Conservation (phyloP, 2,113 vertebrate genomes). For the Chelonoidis abingdonii region DNA sequence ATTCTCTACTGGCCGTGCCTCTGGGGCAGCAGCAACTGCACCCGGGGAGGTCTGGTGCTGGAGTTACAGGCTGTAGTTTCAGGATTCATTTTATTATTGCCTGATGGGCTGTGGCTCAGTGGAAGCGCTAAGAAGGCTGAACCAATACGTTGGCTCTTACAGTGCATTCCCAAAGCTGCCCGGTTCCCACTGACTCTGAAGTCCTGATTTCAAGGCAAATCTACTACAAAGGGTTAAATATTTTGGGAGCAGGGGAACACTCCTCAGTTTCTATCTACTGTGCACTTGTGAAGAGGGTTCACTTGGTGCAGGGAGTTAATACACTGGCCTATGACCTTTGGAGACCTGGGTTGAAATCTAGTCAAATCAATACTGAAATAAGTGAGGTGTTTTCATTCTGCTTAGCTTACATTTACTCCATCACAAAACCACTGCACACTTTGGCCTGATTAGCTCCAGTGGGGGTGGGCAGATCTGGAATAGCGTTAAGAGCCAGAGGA, state of each 20-base stretch:
- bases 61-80: not conserved
- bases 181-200: not conserved
- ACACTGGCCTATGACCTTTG: not conserved
- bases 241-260: fast-evolving
- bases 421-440: not conserved
- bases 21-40: fast-evolving
- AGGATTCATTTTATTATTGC: not conserved
- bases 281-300: not conserved
- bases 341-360: fast-evolving
- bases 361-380: not conserved
- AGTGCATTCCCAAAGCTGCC: not conserved
- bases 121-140: no score
- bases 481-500: not conserved
- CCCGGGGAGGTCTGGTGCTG: not conserved
- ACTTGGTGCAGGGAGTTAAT: fast-evolving
- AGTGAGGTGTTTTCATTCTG: not conserved
- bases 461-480: not conserved
- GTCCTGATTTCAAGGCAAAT: not conserved
- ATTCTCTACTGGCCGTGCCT: not conserved
- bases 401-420: not conserved
- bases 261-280: fast-evolving
- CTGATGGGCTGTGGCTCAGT: not conserved
- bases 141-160: no score
- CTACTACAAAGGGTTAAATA: fast-evolving
- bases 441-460: not conserved